Percentiles rank a stretch among this genome's conserved stretches.
Conservation (phyloP, 2,888 invertebrate genomes). For the Ellobium chinense region DNA sequence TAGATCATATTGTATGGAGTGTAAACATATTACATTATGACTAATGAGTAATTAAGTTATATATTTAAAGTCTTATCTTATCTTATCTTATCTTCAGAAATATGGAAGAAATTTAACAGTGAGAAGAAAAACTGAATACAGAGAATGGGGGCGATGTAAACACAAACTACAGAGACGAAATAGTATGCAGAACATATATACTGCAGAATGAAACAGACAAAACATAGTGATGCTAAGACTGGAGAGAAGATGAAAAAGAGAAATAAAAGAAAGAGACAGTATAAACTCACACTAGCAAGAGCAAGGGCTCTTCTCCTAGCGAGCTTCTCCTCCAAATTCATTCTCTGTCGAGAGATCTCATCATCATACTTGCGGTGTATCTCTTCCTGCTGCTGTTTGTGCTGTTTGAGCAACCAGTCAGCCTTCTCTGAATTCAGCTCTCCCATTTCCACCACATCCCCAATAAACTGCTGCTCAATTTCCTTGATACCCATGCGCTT, state of each 20-base stretch:
- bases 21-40: too few species aligned
- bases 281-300: constrained; percentile 64
- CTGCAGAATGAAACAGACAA: too few species aligned
- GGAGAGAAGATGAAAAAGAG: not conserved
- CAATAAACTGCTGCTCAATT: constrained; percentile 66
- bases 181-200: too few species aligned
- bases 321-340: constrained; percentile 75
- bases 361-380: constrained; percentile 74
- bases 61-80: too few species aligned
- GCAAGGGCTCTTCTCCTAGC: constrained; percentile 73
- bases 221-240: too few species aligned
- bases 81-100: too few species aligned
- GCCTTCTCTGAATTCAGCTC: constrained; percentile 67
- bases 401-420: constrained; percentile 75
- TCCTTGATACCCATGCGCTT: constrained; percentile 73
- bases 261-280: not conserved
- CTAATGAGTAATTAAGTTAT: too few species aligned
- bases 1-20: too few species aligned
- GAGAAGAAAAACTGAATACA: not conserved
- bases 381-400: constrained; percentile 65
- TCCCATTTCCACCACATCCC: constrained; percentile 62
- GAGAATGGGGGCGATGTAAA: not conserved
- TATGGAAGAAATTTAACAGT: too few species aligned
- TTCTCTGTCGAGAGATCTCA: constrained; percentile 74
- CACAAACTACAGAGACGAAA: not conserved